Conservation (phyloP, 1,140 invertebrate species). For the Zophobas atratus region DNA sequence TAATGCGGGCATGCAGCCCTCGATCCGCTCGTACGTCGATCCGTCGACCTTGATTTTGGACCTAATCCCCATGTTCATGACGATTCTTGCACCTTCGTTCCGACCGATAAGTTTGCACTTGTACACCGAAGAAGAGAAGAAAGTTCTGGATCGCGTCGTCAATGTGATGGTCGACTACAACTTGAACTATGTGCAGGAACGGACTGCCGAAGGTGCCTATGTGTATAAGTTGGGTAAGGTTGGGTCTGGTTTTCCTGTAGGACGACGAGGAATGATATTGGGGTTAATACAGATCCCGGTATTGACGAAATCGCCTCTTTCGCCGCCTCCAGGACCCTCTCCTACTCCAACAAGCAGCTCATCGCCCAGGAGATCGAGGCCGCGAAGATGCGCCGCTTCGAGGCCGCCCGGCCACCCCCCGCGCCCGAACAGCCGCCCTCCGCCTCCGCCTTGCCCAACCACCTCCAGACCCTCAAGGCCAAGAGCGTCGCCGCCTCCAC, state of each 20-base stretch:
- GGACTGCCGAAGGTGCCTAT: slow-evolving; percentile 84
- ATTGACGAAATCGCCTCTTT: slow-evolving; percentile 68
- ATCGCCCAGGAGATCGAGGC: slow-evolving; percentile 84
- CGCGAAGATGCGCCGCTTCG: slow-evolving; percentile 76
- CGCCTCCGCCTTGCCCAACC: slow-evolving; percentile 71
- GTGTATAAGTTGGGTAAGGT: slow-evolving; percentile 87
- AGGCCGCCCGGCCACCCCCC: slow-evolving; percentile 5
- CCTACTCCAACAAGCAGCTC: slow-evolving; percentile 84
- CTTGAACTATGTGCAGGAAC: slow-evolving; percentile 88
- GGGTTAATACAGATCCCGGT: slow-evolving; percentile 66
- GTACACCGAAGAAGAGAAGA: slow-evolving; percentile 83
- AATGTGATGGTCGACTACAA: slow-evolving; percentile 92
- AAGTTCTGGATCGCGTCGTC: slow-evolving; percentile 80
- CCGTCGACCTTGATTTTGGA: slow-evolving; percentile 77
- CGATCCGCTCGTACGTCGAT: slow-evolving; percentile 73
- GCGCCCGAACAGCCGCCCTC: slow-evolving; percentile 50
- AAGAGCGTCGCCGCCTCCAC: slow-evolving; percentile 67
- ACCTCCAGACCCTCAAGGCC: slow-evolving; percentile 76
- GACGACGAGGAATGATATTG: background rate
- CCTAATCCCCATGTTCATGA: slow-evolving; percentile 80
- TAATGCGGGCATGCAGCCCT: slow-evolving; percentile 77
- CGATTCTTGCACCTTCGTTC: slow-evolving; percentile 83
- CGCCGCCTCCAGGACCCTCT: slow-evolving; percentile 63
- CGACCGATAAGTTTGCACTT: slow-evolving; percentile 85
- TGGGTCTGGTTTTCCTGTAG: background rate